These are phyloP conservation scores for Lerista edwardsae DNA, from an alignment of 2,797 vertebrate genomes.

Conservation along the genomic window DNA sequence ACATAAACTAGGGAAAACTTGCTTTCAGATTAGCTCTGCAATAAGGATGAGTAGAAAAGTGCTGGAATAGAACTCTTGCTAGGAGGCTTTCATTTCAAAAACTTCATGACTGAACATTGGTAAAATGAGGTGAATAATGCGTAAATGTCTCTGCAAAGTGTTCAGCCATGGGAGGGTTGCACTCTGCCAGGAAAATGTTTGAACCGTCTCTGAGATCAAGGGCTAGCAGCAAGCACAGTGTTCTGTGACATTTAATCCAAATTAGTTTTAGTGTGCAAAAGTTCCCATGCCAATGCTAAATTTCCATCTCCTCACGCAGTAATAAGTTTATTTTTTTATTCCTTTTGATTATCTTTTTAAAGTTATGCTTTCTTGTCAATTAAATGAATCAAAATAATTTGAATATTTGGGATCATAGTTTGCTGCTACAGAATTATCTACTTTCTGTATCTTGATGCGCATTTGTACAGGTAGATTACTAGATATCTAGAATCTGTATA, in stretches of 20 bases:
- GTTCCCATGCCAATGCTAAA: background rate
- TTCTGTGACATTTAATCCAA: background rate
- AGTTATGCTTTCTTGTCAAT: background rate
- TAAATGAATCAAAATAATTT: background rate
- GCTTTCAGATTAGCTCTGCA: background rate
- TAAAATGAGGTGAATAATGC: background rate
- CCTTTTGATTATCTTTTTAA: background rate
- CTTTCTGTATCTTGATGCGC: background rate
- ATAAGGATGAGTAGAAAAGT: background rate
- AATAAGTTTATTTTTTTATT: background rate
- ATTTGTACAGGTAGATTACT: background rate
- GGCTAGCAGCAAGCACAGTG: background rate
- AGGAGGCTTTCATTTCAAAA: background rate
- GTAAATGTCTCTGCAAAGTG: background rate
- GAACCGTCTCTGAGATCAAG: background rate
- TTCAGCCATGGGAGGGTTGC: background rate
- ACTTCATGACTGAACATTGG: background rate
- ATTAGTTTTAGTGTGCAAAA: background rate
- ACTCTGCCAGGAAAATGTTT: constrained; percentile 3
- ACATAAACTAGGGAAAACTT: background rate
- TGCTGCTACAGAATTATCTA: too few relatives aligned
- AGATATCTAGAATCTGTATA: too few relatives aligned
- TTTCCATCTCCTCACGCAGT: background rate
- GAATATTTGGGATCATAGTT: background rate
- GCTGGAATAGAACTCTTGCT: background rate